These are phyloP conservation scores for Chaunax sp. DNA, from an alignment of 2,797 vertebrate genomes.

Conservation along the genomic window DNA sequence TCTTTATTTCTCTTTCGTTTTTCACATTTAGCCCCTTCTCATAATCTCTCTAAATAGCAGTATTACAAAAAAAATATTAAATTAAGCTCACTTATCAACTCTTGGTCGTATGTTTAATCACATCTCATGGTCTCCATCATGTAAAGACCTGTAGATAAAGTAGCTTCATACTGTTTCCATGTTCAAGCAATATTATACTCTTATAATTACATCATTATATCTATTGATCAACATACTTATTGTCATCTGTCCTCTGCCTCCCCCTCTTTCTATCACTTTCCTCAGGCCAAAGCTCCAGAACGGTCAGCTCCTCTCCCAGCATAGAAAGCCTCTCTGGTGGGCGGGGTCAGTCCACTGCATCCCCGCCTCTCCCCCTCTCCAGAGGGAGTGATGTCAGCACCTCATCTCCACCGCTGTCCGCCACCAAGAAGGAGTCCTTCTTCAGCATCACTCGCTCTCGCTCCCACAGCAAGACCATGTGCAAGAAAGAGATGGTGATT, in stretches of 20 bases:
- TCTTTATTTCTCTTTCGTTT: too few relatives aligned
- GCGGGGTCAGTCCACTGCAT: slow-evolving; percentile 87
- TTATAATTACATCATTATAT: too few relatives aligned
- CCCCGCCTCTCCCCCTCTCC: slow-evolving; percentile 88
- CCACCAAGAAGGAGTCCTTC: slow-evolving; percentile 95
- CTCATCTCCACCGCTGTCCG: slow-evolving; percentile 92
- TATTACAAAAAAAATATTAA: neutral
- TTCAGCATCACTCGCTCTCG: slow-evolving; percentile 97
- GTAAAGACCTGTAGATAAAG: neutral
- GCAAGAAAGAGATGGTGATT: slow-evolving; percentile 91
- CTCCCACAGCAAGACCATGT: slow-evolving; percentile 95
- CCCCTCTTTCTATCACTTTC: too few relatives aligned
- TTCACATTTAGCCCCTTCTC: neutral
- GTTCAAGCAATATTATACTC: too few relatives aligned
- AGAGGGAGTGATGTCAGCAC: slow-evolving; percentile 88
- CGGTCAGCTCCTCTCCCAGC: slow-evolving; percentile 93
- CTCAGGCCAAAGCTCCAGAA: slow-evolving; percentile 89
- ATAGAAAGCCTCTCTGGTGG: slow-evolving; percentile 91
- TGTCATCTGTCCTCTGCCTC: too few relatives aligned
- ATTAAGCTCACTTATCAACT: neutral
- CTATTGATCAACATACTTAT: too few relatives aligned
- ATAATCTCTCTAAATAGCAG: neutral
- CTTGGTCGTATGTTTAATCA: neutral
- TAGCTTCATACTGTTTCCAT: too few relatives aligned
- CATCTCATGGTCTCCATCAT: neutral